These are phyloP conservation scores for Peromyscus maniculatus DNA, from an alignment of 2,113 vertebrate species.

Conservation along the genomic window DNA sequence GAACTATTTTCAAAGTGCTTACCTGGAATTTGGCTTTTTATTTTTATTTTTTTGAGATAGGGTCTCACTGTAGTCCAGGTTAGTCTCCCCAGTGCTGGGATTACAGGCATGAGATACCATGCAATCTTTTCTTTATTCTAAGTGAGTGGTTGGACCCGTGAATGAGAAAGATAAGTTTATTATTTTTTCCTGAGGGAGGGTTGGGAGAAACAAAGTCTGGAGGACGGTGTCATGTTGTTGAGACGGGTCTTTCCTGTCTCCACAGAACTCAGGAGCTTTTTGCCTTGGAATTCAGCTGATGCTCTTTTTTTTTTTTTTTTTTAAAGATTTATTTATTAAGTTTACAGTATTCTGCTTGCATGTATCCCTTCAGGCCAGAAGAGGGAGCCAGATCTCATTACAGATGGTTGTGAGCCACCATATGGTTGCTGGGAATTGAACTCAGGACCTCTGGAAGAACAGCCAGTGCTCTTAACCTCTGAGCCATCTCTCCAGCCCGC, in stretches of 20 bases:
- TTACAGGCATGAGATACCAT: background rate
- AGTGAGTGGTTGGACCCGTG: background rate
- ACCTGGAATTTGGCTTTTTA: background rate
- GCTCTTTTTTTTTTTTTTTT: background rate
- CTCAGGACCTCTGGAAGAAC: no score
- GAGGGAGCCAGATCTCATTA: no score
- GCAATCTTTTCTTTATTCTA: background rate
- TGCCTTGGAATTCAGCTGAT: conserved; percentile 33
- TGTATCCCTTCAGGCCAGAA: no score
- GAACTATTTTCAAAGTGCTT: conserved; percentile 25
- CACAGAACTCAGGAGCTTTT: conserved; percentile 33
- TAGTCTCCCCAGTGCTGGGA: background rate
- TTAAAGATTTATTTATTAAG: no score
- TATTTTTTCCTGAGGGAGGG: background rate
- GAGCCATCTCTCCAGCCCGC: no score
- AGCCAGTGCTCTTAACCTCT: no score
- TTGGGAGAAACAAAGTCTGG: conserved; percentile 7
- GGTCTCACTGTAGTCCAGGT: background rate
- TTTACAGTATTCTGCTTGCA: no score
- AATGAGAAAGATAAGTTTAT: background rate
- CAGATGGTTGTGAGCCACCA: no score
- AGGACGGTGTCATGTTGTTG: background rate
- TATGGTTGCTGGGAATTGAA: no score
- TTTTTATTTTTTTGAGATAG: background rate
- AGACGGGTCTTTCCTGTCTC: conserved; percentile 20